These are phyloP conservation scores for Drosophila quadrilineata DNA, from an alignment of 1,140 invertebrate genomes.

Conservation along the genomic window DNA sequence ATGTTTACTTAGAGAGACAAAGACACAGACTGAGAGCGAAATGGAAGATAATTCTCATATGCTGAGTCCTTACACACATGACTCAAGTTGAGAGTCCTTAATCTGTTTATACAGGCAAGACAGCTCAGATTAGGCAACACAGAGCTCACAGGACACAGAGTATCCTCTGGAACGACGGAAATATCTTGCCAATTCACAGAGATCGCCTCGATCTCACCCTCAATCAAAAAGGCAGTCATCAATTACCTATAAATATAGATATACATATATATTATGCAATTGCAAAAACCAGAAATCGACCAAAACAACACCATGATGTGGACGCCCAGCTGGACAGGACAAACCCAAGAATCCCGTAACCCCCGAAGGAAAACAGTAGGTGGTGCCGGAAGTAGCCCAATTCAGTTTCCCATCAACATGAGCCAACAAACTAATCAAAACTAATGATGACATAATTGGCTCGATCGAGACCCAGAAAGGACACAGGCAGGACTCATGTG, in stretches of 20 bases:
- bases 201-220: slow-evolving; percentile 16
- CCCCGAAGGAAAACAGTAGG: slow-evolving; percentile 65
- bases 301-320: slow-evolving; percentile 48
- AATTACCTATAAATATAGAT: too few relatives aligned
- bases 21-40: too few relatives aligned
- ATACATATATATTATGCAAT: slow-evolving; percentile 54
- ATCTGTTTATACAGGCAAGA: slow-evolving; percentile 62
- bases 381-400: slow-evolving; percentile 69
- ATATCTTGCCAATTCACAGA: background rate
- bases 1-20: slow-evolving; percentile 12
- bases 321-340: slow-evolving; percentile 50
- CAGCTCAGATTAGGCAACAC: slow-evolving; percentile 17
- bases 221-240: slow-evolving; percentile 60
- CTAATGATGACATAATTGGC: slow-evolving; percentile 79
- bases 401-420: slow-evolving; percentile 59
- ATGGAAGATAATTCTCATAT: too few relatives aligned
- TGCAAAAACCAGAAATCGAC: slow-evolving; percentile 49
- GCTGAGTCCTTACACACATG: slow-evolving; percentile 52
- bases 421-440: slow-evolving; percentile 64
- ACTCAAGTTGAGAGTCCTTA: slow-evolving; percentile 23
- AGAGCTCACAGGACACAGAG: background rate
- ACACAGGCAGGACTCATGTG: slow-evolving; percentile 17
- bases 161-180: background rate
- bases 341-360: too few relatives aligned
- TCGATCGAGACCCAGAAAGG: slow-evolving; percentile 43